Base-by-base conservation (phyloP, 2,888 invertebrate genomes). In the Ashinkailepas kermadecensis region DNA sequence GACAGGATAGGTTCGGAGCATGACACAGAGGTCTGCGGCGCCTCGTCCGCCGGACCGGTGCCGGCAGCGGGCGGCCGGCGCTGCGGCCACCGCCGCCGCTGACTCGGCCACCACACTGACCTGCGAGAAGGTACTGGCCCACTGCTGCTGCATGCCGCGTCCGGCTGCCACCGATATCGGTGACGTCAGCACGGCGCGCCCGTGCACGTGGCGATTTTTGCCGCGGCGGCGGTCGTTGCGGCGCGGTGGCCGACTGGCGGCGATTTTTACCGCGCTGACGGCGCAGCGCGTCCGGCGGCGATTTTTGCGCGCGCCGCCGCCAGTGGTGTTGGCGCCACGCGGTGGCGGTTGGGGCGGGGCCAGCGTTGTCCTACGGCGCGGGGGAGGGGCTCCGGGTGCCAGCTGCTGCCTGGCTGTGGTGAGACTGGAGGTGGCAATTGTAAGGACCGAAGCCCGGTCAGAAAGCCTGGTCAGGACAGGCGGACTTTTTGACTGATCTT, bases 131-230 rank as follows among this genome's bases (percentile, higher is more conserved):
- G 12, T 70, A 15, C 25, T 15, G 70, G 39, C 70, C 39, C 25
- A 70, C 70, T 70, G 70, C 39, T 70, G 70, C 39, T 70, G 70
- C 70, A 70, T 70, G 39, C 39, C 39, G 39, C 23, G 39, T 70
- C 70, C 70, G 39, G 70, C 70, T 70, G 70, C 15, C 39, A 70
- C 23, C 39, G 70, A 18, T 70, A 70, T 39, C 39, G 39, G 39
- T 39, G 39, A 39, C 39, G 39, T 39, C 39, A 39, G 39, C 39
- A 39, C 39, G 4, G 39, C 39, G 39, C 39, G 39, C 39, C 39
- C 39, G 39, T 39, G 39, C 39, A 39, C 39, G 39, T 39, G 39
- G 39, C 39, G 39, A 39, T 39, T 39, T 39, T 39, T 39, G 39
- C 39, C 39, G 39, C 39, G 25, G 70, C 70, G 39, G 25, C 25